Percentiles rank a stretch among this genome's conserved stretches.
These are phyloP conservation scores for Gasteruption jaculator DNA, from an alignment of 2,888 invertebrate species.

Conservation along the genomic window DNA sequence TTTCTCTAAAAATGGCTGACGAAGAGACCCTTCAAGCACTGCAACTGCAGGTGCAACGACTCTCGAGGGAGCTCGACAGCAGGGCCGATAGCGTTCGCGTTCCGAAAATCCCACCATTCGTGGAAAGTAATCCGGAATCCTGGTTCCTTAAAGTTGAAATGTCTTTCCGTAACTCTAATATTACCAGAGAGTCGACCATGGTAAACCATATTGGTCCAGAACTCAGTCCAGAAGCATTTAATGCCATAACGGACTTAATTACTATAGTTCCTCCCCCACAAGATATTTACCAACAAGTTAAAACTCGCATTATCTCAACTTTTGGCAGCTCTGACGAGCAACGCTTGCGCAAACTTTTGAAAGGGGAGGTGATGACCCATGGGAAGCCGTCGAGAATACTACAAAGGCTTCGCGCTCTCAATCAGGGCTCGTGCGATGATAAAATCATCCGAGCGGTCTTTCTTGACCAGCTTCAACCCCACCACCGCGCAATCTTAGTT, in stretches of 20 bases:
- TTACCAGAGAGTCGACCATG: neutral
- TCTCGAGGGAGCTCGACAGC: no score
- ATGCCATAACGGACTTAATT: neutral
- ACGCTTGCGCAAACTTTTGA: slow-evolving; percentile 2
- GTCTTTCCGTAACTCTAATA: neutral
- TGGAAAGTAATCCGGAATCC: neutral
- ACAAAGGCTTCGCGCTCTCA: neutral
- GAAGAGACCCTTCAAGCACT: no score
- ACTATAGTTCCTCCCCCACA: neutral
- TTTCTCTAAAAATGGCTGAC: no score
- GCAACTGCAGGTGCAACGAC: no score
- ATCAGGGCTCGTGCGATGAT: neutral
- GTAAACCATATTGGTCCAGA: neutral
- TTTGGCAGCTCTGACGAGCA: neutral
- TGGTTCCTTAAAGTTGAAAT: neutral
- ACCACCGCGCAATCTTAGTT: neutral
- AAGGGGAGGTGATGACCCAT: neutral
- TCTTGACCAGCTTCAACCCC: slow-evolving; percentile 2
- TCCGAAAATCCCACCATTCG: neutral
- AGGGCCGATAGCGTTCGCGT: neutral
- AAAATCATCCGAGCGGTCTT: slow-evolving; percentile 4
- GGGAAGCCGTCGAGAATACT: slow-evolving; percentile 5
- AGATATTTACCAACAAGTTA: neutral
- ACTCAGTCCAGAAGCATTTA: neutral
- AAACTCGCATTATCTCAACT: neutral